Evolutionary conservation across 2,113 vertebrate genomes (phyloP).

Genomic region (Spea bombifrons): DNA sequence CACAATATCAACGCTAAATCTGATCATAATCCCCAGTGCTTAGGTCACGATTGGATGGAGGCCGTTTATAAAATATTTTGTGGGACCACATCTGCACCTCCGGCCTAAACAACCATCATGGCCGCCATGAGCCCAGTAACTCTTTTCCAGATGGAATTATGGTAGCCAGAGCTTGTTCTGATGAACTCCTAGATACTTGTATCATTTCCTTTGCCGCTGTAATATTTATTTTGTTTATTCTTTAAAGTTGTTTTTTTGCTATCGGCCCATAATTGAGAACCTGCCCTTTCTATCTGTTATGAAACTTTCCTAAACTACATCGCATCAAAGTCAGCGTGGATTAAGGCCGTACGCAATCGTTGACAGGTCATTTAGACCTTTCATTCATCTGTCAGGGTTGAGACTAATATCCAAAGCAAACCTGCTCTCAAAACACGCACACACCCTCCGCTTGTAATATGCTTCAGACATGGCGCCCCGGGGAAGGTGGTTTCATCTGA

Average conservation of each 20-base stretch:
- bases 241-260: not conserved
- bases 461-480: conserved; percentile 2
- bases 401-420: conserved; percentile 14
- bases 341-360: not conserved
- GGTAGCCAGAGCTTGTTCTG: no score
- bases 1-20: no score
- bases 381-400: conserved; percentile 5
- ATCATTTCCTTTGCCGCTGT: no score
- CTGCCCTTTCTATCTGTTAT: not conserved
- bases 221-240: not conserved
- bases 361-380: conserved; percentile 18
- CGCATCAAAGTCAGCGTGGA: conserved; percentile 1
- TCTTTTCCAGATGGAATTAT: no score
- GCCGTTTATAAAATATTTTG: no score
- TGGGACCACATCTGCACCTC: no score
- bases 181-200: no score
- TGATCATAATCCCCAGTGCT: no score
- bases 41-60: no score
- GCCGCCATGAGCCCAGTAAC: no score
- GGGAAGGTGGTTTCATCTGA: conserved; percentile 25
- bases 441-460: conserved; percentile 3
- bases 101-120: no score
- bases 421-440: not conserved
- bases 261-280: not conserved
- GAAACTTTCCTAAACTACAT: conserved; percentile 2